Evolutionary conservation across 2,888 invertebrate species (phyloP), one percentile per base, ranked within the genome.

Genomic region (Calliphora vomitoria): DNA sequence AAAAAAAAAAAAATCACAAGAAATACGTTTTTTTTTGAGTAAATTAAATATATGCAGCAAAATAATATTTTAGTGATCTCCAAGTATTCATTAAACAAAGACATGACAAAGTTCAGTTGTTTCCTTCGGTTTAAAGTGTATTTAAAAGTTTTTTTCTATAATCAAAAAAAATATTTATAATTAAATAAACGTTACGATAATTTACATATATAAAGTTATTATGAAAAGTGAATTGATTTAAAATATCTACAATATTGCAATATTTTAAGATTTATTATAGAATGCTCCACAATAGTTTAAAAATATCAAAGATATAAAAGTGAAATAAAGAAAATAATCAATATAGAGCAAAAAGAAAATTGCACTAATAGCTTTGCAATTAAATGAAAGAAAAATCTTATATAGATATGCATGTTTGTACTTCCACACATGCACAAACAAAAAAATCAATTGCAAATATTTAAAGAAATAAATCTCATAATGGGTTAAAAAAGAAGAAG

Each of bases 31-130:
- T 18, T 5, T 55, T 25, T 55, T 38, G 71, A 66, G 58, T 38
- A 72, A 83, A 75, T 66, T 44, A 55, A 80, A 79, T 78, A 38
- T 75, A 80, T 75, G 82, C 68, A 69, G 66, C 69, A 50, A 80
- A 83, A 80, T 75, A 64, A 38, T 10, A 47, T 50, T 82, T 85
- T 58, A 87, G 87, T 87, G 85, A 87, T 87, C 85, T 82, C 71
- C 25, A 66, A 85, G 75, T 87, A 74, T 85, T 85, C 79, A 66
- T 66, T 82, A 60, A 75, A 75, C 18, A 47, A 64, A 85, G 85
- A 71, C 55, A 20, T 69, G 44, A 20, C 11, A 15, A 31, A 38
- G 20, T 50, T 55, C 18, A 35, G 64, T 72, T 8, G 25, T 68
- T 20, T 64, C 3, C 6, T 15, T 15, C 15, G 41, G 13, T 31